These are phyloP conservation scores for Parazoanthus darwini DNA, from an alignment of 92 coral and sea anemone species.

Conservation along the genomic window DNA sequence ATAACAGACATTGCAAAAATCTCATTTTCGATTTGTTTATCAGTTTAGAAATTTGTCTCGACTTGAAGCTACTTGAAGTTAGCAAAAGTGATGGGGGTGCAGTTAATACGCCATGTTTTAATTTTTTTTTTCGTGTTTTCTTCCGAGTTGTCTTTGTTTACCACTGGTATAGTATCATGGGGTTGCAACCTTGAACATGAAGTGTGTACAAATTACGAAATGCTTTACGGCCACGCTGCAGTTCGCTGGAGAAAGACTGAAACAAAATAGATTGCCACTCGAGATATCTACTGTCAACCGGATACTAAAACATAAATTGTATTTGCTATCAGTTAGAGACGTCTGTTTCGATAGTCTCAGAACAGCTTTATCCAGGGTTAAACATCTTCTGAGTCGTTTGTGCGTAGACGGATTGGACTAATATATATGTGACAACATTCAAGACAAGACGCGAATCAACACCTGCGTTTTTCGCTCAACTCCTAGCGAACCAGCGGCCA, in stretches of 20 bases:
- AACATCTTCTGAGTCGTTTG: background rate
- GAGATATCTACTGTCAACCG: background rate
- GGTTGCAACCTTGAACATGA: background rate
- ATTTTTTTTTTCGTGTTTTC: background rate
- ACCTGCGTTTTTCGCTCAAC: slow-evolving; percentile 7
- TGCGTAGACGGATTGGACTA: background rate
- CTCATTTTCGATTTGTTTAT: too few relatives aligned
- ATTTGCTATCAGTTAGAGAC: background rate
- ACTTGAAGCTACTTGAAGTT: background rate
- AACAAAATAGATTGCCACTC: background rate
- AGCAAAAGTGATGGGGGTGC: background rate
- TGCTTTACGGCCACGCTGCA: background rate
- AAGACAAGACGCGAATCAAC: background rate
- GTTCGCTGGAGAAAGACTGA: background rate
- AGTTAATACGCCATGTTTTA: background rate
- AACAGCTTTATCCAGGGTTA: background rate
- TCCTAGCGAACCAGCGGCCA: background rate
- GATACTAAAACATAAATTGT: background rate
- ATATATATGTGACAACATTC: slow-evolving; percentile 35
- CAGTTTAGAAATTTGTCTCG: too few relatives aligned
- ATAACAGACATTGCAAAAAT: background rate
- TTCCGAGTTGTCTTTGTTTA: background rate
- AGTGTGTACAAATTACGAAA: background rate
- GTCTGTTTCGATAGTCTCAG: background rate
- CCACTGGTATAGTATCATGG: background rate